phyloP scores from a whole-genome alignment of 2,888 invertebrate species.

The Hypselothyrea guttata region DNA sequence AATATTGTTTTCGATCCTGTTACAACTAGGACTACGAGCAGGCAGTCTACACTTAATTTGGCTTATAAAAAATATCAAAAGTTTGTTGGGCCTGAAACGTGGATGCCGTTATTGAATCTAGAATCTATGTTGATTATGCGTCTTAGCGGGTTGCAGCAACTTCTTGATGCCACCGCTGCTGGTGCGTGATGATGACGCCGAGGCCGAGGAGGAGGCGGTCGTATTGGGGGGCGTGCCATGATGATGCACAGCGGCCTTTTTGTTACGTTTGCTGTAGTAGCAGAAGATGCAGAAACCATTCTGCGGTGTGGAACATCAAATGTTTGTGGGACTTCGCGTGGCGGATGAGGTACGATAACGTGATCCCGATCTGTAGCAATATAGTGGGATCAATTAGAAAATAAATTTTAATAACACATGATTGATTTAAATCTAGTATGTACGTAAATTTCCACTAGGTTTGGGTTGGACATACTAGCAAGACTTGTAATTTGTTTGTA shows the following conservation, averaged over 20 bases:
- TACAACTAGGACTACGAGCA: slow-evolving; percentile 42
- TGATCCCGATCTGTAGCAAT: slow-evolving; percentile 73
- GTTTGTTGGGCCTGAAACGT: slow-evolving; percentile 31
- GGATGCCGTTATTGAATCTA: slow-evolving; percentile 28
- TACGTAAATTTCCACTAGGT: no score
- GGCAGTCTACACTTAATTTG: slow-evolving; percentile 43
- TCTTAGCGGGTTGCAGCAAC: slow-evolving; percentile 38
- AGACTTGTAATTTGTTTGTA: no score
- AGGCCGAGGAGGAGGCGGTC: slow-evolving; percentile 67
- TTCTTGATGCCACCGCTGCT: slow-evolving; percentile 62
- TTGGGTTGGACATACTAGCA: no score
- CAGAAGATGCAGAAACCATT: slow-evolving; percentile 82
- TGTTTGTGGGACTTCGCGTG: slow-evolving; percentile 82
- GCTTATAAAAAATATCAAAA: slow-evolving; percentile 64
- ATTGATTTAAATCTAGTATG: no score
- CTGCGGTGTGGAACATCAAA: slow-evolving; percentile 82
- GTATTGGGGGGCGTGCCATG: slow-evolving; percentile 52
- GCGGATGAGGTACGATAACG: slow-evolving; percentile 80
- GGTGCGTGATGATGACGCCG: slow-evolving; percentile 67
- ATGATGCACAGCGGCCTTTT: slow-evolving; percentile 44
- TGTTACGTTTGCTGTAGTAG: slow-evolving; percentile 79
- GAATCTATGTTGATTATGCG: slow-evolving; percentile 60
- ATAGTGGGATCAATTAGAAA: background rate
- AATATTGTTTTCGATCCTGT: slow-evolving; percentile 18
- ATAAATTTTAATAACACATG: no score